Conservation (phyloP, 2,797 vertebrate genomes). For the Apogon hyalosoma region DNA sequence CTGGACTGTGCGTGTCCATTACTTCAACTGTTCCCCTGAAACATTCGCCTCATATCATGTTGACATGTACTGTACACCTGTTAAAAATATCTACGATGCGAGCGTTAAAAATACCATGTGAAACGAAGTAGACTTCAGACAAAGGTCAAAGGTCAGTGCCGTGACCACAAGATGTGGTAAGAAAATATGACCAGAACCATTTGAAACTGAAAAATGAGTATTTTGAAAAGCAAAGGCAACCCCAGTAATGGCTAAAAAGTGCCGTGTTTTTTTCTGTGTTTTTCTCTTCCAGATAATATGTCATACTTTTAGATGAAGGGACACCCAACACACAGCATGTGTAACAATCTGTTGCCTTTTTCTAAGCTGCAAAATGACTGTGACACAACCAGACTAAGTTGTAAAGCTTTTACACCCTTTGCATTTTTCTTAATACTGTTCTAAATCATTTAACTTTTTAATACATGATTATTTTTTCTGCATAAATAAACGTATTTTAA, state of each 20-base stretch:
- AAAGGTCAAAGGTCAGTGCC: too few species aligned
- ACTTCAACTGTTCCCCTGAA: slow-evolving; percentile 23
- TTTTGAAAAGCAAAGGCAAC: slow-evolving; percentile 33
- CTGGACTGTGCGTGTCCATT: too few species aligned
- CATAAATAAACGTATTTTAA: slow-evolving; percentile 82
- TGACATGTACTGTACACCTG: not conserved
- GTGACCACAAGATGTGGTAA: too few species aligned
- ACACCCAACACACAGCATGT: slow-evolving; percentile 72
- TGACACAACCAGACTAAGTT: slow-evolving; percentile 68
- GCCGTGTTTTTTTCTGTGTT: slow-evolving; percentile 76
- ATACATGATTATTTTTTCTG: slow-evolving; percentile 57
- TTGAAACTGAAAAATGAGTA: slow-evolving; percentile 38
- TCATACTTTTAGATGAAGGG: slow-evolving; percentile 87
- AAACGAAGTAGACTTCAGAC: too few species aligned
- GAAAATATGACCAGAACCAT: slow-evolving; percentile 7
- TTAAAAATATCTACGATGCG: slow-evolving; percentile 40
- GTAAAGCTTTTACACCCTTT: slow-evolving; percentile 72
- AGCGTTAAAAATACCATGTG: too few species aligned
- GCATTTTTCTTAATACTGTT: slow-evolving; percentile 68
- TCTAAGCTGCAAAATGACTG: slow-evolving; percentile 72
- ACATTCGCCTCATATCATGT: not conserved
- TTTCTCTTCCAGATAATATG: slow-evolving; percentile 86
- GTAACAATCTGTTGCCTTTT: slow-evolving; percentile 77
- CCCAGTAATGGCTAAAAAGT: slow-evolving; percentile 63
- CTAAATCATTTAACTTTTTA: slow-evolving; percentile 70